These are phyloP conservation scores for Xenopus borealis DNA, from an alignment of 2,113 vertebrate species.

Conservation along the genomic window DNA sequence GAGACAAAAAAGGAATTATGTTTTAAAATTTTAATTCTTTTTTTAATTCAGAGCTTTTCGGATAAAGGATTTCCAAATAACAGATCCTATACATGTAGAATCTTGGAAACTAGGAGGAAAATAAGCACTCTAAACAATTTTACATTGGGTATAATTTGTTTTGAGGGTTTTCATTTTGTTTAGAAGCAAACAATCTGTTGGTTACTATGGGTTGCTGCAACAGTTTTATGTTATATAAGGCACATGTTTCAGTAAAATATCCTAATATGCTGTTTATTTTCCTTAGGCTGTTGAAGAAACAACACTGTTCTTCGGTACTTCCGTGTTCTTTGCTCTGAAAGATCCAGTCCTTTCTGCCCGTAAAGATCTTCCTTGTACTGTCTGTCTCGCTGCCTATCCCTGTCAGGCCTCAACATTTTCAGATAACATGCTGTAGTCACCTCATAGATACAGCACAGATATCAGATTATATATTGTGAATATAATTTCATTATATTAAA, in stretches of 20 bases:
- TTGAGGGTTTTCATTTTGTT: background rate
- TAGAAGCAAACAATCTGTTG: no score
- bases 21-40: no score
- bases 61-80: no score
- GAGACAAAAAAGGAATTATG: no score
- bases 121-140: no score
- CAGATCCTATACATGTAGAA: no score
- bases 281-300: conserved; percentile 66
- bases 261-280: background rate
- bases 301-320: conserved; percentile 69
- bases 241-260: background rate
- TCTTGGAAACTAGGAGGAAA: no score
- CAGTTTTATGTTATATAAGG: no score
- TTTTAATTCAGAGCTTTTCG: no score
- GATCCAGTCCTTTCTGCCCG: conserved; percentile 67
- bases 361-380: conserved; percentile 57
- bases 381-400: conserved; percentile 70
- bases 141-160: background rate
- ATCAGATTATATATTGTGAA: background rate
- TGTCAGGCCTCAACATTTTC: conserved; percentile 66
- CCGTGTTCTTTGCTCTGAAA: conserved; percentile 78
- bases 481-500: background rate
- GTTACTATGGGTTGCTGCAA: no score
- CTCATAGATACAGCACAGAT: conserved; percentile 72
- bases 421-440: conserved; percentile 69